Evolutionary conservation across 2,113 vertebrate genomes (phyloP).

Genomic region (Pampusana beccarii): DNA sequence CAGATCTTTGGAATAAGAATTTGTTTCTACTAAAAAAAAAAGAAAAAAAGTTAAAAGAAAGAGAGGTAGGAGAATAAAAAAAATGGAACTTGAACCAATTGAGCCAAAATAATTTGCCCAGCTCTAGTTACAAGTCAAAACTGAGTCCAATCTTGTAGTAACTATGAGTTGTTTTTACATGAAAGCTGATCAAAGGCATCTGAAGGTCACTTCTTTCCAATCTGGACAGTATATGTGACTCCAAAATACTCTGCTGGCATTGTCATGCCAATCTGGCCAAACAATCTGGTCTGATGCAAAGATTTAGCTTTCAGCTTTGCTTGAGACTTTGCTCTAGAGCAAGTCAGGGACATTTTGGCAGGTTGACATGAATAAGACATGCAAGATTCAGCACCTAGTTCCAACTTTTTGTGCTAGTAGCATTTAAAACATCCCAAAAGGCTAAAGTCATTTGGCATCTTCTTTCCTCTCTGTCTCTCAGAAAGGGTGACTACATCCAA

Average conservation of each 20-base stretch:
- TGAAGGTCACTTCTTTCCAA: neutral
- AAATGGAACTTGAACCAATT: neutral
- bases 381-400: neutral
- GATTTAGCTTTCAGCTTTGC: constrained; percentile 49
- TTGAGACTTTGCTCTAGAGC: constrained; percentile 45
- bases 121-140: constrained; percentile 36
- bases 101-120: neutral
- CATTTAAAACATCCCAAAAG: neutral
- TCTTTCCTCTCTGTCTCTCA: neutral
- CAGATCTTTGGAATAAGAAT: neutral
- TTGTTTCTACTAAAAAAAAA: neutral
- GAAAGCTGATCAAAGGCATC: constrained; percentile 54
- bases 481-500: neutral
- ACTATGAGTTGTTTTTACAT: constrained; percentile 55
- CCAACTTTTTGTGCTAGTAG: neutral
- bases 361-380: neutral
- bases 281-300: constrained; percentile 55
- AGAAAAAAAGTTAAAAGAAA: neutral
- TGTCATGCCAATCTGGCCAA: constrained; percentile 47
- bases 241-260: constrained; percentile 49
- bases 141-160: constrained; percentile 19
- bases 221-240: neutral
- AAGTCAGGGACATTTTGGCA: neutral
- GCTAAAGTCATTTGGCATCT: neutral
- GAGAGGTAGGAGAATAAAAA: neutral